Percentiles rank a stretch among this genome's conserved stretches.
phyloP scores from a whole-genome alignment of 2,888 invertebrate genomes.

The Mimachlamys varia region DNA sequence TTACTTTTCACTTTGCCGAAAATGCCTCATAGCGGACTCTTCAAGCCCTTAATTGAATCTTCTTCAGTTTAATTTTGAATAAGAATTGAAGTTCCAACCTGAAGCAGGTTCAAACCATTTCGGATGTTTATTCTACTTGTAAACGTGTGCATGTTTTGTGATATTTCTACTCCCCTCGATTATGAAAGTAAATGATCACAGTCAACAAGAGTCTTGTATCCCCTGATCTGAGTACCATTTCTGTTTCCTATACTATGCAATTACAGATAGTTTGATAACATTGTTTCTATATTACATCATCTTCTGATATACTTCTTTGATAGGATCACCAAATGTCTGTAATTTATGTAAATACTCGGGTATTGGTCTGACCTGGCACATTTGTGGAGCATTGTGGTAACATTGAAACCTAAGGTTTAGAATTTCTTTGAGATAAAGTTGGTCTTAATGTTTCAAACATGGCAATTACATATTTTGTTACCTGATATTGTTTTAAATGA shows the following conservation, averaged over 20 bases:
- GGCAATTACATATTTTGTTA: too few species aligned
- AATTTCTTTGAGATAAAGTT: too few species aligned
- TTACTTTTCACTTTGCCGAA: too few species aligned
- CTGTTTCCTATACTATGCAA: neutral
- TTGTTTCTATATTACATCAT: neutral
- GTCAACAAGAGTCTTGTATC: neutral
- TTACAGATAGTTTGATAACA: neutral
- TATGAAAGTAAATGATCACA: neutral
- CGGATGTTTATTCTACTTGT: neutral
- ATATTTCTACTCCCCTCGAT: neutral
- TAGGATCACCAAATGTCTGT: neutral
- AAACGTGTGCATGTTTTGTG: neutral
- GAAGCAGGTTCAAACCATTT: too few species aligned
- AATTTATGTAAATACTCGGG: neutral
- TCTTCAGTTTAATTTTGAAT: too few species aligned
- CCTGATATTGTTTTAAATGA: too few species aligned
- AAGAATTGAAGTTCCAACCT: neutral
- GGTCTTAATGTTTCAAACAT: too few species aligned
- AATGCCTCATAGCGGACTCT: too few species aligned
- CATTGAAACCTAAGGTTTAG: too few species aligned
- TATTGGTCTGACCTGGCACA: neutral
- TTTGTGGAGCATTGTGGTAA: too few species aligned
- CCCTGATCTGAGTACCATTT: neutral
- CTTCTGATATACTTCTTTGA: neutral
- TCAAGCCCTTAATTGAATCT: neutral